Percentiles rank a stretch among this genome's conserved stretches.
phyloP scores from a whole-genome alignment of 1,140 invertebrate genomes.

The Thalassaphorura encarpata region DNA sequence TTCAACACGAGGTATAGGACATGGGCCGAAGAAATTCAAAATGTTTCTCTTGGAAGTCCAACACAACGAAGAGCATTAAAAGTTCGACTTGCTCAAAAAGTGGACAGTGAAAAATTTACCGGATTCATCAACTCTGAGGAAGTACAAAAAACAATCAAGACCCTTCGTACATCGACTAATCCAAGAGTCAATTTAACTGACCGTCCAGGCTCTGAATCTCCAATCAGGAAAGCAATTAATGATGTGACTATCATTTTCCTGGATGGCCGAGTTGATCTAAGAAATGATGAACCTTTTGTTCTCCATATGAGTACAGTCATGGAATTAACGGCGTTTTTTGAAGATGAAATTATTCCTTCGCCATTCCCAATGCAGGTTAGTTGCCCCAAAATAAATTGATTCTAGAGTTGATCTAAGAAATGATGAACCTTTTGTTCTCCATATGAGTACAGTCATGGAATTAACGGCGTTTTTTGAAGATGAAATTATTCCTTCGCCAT shows the following conservation, averaged over 20 bases:
- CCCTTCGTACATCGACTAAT: background rate
- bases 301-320: constrained; percentile 70
- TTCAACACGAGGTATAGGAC: constrained; percentile 58
- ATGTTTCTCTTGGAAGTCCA: constrained; percentile 20
- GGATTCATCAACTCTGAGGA: constrained; percentile 1
- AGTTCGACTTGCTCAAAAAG: constrained; percentile 42
- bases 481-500: constrained; percentile 62
- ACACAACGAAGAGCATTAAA: constrained; percentile 41
- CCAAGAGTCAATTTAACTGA: constrained; percentile 24
- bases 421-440: constrained; percentile 57
- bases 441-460: constrained; percentile 67
- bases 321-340: constrained; percentile 65
- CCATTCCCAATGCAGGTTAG: constrained; percentile 66
- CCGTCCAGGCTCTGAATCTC: constrained; percentile 17
- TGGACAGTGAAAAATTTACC: constrained; percentile 9
- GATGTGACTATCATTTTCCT: constrained; percentile 37
- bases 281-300: constrained; percentile 50
- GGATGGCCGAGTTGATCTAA: constrained; percentile 47
- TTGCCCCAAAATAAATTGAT: background rate
- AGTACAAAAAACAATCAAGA: constrained; percentile 1
- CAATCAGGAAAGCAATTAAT: constrained; percentile 19
- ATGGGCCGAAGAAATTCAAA: constrained; percentile 49
- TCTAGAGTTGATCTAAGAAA: background rate
- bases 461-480: constrained; percentile 74
- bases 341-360: constrained; percentile 69